Conservation (phyloP, 1,140 invertebrate species). For the Aricia agestis region DNA sequence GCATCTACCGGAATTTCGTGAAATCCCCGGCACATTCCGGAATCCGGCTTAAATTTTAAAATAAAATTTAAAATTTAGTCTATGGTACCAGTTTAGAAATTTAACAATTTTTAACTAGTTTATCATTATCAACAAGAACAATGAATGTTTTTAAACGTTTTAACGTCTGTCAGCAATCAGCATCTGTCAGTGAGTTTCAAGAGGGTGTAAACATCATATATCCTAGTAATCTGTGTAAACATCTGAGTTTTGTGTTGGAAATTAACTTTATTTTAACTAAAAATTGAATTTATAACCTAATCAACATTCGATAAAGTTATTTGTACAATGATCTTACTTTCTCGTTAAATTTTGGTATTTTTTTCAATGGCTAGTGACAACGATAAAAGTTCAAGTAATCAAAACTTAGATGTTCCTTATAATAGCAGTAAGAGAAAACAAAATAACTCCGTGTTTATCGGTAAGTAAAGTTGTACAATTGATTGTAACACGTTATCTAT, state of each 20-base stretch:
- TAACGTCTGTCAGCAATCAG: not conserved
- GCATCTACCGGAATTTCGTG: too few relatives aligned
- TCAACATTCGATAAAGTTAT: not conserved
- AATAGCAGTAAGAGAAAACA: conserved; percentile 57
- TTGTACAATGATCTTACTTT: conserved; percentile 12
- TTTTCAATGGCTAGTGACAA: conserved; percentile 74
- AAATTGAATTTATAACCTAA: not conserved
- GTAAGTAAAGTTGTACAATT: conserved; percentile 37
- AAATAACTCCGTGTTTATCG: conserved; percentile 45
- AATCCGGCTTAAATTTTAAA: too few relatives aligned
- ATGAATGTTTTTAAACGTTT: not conserved
- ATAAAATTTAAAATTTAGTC: too few relatives aligned
- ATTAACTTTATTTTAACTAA: conserved; percentile 21
- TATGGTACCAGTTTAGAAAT: too few relatives aligned
- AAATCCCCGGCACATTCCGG: too few relatives aligned
- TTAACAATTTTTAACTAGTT: too few relatives aligned
- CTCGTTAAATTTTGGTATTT: conserved; percentile 32
- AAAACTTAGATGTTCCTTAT: conserved; percentile 63
- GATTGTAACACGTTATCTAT: not conserved
- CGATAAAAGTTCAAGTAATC: conserved; percentile 69
- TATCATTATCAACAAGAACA: too few relatives aligned
- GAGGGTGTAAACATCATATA: conserved; percentile 23
- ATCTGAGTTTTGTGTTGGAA: conserved; percentile 21
- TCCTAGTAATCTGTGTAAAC: too few relatives aligned
- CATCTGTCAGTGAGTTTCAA: not conserved